A percentile compares a stretch with the other conserved stretches of the same genome.
These are phyloP conservation scores for Micromesistius poutassou DNA, from an alignment of 2,797 vertebrate genomes.

Conservation along the genomic window DNA sequence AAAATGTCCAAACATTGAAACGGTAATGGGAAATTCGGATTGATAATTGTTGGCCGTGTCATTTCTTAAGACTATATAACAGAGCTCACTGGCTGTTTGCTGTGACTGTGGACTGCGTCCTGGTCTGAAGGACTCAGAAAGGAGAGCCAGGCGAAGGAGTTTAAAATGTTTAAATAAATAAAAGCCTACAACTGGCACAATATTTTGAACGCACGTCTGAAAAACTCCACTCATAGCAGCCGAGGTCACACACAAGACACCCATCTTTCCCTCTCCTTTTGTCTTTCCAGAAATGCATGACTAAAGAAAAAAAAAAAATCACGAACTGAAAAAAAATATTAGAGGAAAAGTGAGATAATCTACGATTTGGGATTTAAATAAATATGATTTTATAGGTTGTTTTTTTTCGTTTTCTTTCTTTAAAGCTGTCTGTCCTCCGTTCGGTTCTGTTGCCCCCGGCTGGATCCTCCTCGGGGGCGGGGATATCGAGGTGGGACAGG, in stretches of 20 bases:
- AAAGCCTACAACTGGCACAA: slow-evolving; percentile 55
- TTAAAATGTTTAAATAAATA: slow-evolving; percentile 56
- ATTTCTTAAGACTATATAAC: background rate
- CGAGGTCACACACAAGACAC: background rate
- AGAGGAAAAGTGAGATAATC: background rate
- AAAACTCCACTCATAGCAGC: slow-evolving; percentile 11
- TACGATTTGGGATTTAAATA: slow-evolving; percentile 50
- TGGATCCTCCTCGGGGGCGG: background rate
- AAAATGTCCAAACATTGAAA: background rate
- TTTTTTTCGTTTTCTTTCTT: slow-evolving; percentile 24
- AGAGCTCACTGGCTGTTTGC: background rate
- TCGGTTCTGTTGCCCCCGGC: background rate
- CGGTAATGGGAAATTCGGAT: background rate
- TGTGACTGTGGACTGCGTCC: background rate
- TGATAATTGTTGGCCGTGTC: background rate
- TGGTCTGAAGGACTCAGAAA: slow-evolving; percentile 11
- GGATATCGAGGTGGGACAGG: background rate
- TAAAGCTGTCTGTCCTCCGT: slow-evolving; percentile 52
- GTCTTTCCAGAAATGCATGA: background rate
- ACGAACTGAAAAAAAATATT: background rate
- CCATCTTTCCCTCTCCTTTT: background rate
- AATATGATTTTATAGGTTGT: slow-evolving; percentile 46
- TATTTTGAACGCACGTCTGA: slow-evolving; percentile 59
- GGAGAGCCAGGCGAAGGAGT: slow-evolving; percentile 6
- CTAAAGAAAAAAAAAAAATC: background rate